Percentiles rank a stretch among this genome's conserved stretches.
Conservation (phyloP, 2,113 vertebrate species). For the Rhabdomys dilectus region DNA sequence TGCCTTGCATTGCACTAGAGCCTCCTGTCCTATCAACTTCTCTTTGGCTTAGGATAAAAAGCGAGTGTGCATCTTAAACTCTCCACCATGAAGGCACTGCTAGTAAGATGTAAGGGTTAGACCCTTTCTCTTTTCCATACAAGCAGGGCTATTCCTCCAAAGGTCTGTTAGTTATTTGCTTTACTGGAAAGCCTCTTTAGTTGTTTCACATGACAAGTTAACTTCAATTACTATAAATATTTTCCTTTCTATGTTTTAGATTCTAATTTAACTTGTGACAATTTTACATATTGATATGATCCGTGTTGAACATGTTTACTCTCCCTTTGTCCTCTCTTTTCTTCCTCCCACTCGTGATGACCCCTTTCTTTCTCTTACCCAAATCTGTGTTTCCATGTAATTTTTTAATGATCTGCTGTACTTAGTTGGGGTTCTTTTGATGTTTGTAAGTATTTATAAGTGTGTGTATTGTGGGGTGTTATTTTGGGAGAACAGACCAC, state of each 20-base stretch:
- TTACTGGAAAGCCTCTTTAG: background rate
- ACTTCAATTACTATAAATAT: background rate
- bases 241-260: background rate
- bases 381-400: background rate
- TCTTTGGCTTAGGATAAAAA: background rate
- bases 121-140: background rate
- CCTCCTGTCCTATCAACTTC: background rate
- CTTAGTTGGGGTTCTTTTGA: background rate
- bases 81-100: background rate
- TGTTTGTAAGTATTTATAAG: background rate
- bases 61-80: background rate
- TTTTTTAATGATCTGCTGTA: background rate
- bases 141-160: background rate
- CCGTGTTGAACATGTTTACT: background rate
- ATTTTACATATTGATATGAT: background rate
- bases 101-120: background rate
- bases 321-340: background rate
- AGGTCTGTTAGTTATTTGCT: background rate
- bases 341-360: too few relatives aligned
- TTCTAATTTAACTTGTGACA: background rate
- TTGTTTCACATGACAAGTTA: background rate
- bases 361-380: background rate
- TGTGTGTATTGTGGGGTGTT: background rate
- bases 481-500: background rate
- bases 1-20: background rate